Evolutionary conservation across 2,113 vertebrate genomes (phyloP), one percentile per base, ranked within the genome.

Genomic region (Aegotheles bennettii): DNA sequence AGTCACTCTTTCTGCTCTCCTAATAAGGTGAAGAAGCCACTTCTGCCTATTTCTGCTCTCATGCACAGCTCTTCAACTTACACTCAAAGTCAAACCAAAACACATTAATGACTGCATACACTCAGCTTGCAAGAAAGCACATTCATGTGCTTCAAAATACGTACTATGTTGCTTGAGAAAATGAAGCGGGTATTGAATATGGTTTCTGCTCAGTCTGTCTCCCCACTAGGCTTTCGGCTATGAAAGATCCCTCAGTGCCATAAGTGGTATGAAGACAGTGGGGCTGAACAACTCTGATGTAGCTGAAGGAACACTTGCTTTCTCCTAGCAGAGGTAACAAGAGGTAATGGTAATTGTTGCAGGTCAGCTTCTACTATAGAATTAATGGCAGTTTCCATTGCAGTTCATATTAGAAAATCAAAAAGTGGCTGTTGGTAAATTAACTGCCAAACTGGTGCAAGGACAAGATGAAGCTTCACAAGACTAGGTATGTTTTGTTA

Each of bases 121-220:
- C 31, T 33, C 60, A 43, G 54, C 24, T 8, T 74, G 64, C 43
- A 63, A 24, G 31, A 82, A 78, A 43, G 45, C 47, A 71, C 2
- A 16, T 50, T 60, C 25, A 13, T 10, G 19, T 11, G 11, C 61
- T 90, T 53, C 11, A 7, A 64, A 88, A 31, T 21, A 69, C 0
- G 0, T 35, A 25, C 20, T 10, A 9, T 0, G 0, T 4, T 43
- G 43, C 35, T 38, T 5, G 3, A 40, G 25, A 84, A 53, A 87
- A 73, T 24, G 43, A 81, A 71, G 5, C 2, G 4, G 6, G 4
- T 59, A 64, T 16, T 36, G 23, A 77, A 33, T 9, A 23, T 5
- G 23, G 6, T 31, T 84, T 64, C 74, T 15, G 13, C 57, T 48
- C 1, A 17, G 7, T 25, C 48, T 53, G 40, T 57, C 38, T 78